Percentiles rank a stretch among this genome's conserved stretches.
phyloP scores from a whole-genome alignment of 2,797 vertebrate species.

The Trematomus bernacchii region DNA sequence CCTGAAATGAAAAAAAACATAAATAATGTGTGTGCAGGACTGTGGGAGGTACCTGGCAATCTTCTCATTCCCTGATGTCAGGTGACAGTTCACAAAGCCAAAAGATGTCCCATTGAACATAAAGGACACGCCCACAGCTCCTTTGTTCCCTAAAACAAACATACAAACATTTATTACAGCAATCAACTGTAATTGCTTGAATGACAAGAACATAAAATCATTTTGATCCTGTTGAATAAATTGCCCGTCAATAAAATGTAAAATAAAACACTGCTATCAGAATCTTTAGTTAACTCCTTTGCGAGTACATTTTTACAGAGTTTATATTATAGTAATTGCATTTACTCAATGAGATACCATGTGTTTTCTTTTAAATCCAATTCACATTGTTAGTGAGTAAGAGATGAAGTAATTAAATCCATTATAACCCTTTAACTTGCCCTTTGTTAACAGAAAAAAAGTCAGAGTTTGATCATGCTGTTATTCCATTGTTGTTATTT shows the following conservation, averaged over 20 bases:
- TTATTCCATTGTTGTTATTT: neutral
- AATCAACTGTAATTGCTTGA: neutral
- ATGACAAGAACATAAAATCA: neutral
- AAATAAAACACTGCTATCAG: neutral
- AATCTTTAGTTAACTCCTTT: neutral
- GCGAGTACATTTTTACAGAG: neutral
- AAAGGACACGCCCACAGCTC: constrained; percentile 95
- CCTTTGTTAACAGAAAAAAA: neutral
- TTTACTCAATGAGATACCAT: neutral
- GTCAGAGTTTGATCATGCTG: neutral
- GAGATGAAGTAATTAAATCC: neutral
- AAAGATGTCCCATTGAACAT: constrained; percentile 99
- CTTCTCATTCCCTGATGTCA: constrained; percentile 97
- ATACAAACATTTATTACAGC: neutral
- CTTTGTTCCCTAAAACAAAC: constrained; percentile 91
- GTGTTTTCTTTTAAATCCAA: neutral
- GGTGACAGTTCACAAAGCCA: constrained; percentile 97
- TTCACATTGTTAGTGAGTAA: neutral
- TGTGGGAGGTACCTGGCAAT: constrained; percentile 87
- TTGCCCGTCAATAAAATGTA: neutral
- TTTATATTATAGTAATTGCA: neutral
- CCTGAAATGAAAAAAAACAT: neutral
- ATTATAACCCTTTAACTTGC: neutral
- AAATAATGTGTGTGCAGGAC: neutral
- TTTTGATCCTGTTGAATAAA: neutral